These are phyloP conservation scores for Hypolimnas misippus DNA, from an alignment of 2,888 invertebrate genomes.

Conservation along the genomic window DNA sequence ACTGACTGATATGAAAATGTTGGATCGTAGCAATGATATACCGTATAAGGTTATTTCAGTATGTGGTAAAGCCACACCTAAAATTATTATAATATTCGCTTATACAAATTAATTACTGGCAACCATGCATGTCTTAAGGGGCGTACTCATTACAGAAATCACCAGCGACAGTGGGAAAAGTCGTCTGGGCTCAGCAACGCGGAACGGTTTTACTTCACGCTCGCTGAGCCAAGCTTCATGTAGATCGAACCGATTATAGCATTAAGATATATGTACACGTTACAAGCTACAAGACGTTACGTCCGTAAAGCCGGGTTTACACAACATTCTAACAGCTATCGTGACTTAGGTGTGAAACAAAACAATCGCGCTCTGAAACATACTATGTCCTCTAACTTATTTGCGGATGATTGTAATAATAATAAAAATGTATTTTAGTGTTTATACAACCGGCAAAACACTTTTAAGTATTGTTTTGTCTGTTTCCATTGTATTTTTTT, in stretches of 20 bases:
- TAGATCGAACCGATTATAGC: constrained; percentile 72
- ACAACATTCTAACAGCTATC: neutral
- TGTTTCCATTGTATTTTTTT: too few relatives aligned
- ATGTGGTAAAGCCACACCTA: neutral
- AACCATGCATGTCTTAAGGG: constrained; percentile 52
- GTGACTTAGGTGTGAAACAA: neutral
- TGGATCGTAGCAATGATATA: constrained; percentile 7
- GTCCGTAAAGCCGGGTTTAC: constrained; percentile 4
- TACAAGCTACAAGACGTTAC: constrained; percentile 5
- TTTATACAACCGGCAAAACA: too few relatives aligned
- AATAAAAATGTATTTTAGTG: too few relatives aligned
- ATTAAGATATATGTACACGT: constrained; percentile 35
- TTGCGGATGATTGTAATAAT: too few relatives aligned
- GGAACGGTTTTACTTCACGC: constrained; percentile 76
- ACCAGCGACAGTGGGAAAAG: constrained; percentile 73
- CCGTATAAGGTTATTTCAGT: neutral
- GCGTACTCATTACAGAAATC: constrained; percentile 62
- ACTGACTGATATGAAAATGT: neutral
- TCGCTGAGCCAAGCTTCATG: constrained; percentile 66
- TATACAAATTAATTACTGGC: constrained; percentile 32
- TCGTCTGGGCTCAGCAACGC: constrained; percentile 67
- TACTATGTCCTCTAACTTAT: too few relatives aligned
- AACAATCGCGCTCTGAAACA: too few relatives aligned
- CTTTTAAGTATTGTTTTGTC: too few relatives aligned
- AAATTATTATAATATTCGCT: neutral